A percentile compares a stretch with the other conserved stretches of the same genome.
Evolutionary conservation across 2,113 vertebrate genomes (phyloP).

Genomic region (Picathartes gymnocephalus): DNA sequence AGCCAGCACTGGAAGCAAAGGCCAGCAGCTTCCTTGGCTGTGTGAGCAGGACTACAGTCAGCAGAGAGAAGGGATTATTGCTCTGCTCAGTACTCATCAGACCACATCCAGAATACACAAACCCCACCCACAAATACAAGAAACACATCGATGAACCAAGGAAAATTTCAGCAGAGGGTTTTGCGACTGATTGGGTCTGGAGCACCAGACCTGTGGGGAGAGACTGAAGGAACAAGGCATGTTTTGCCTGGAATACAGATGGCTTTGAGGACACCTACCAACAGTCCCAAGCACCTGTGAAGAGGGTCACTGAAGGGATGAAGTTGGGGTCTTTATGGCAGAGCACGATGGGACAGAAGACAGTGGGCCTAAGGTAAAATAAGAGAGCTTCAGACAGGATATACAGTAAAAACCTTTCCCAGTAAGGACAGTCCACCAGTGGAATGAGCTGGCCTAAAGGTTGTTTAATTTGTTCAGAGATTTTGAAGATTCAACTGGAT

Average conservation of each 20-base stretch:
- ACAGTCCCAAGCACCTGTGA: neutral
- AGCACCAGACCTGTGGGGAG: neutral
- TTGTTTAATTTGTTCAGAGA: neutral
- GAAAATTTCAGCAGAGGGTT: neutral
- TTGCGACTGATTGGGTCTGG: neutral
- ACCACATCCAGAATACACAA: neutral
- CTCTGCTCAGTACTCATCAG: neutral
- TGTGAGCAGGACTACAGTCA: neutral
- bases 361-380: neutral
- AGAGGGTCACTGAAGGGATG: neutral
- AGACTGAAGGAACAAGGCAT: neutral
- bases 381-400: neutral
- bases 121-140: neutral
- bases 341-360: rapidly evolving
- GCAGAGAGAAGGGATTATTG: rapidly evolving
- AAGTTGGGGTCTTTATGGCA: neutral
- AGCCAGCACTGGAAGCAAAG: neutral
- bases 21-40: neutral
- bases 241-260: neutral
- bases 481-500: neutral
- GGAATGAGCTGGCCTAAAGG: neutral
- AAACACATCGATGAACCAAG: neutral
- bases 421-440: neutral
- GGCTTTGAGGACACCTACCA: neutral
- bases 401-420: neutral